A percentile compares a stretch with the other conserved stretches of the same genome.
Conservation (phyloP, 2,888 invertebrate genomes). For the Agrilus mali region DNA sequence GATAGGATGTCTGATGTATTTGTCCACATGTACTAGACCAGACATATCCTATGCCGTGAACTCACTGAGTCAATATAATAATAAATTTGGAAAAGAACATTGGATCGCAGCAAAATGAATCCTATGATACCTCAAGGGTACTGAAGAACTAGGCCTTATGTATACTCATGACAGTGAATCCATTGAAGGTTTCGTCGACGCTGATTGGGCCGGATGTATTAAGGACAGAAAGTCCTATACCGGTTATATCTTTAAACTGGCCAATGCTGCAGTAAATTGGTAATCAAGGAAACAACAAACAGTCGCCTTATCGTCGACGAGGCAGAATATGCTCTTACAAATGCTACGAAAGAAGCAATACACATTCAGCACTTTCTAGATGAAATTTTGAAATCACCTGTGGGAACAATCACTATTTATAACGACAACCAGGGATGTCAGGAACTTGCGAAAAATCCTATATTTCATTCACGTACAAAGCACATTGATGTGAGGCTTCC, state of each 20-base stretch:
- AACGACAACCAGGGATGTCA: conserved; percentile 7
- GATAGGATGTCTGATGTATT: conserved; percentile 11
- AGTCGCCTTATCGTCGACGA: conserved; percentile 9
- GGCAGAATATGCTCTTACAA: neutral
- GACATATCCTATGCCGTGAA: conserved; percentile 12
- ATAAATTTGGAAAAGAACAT: conserved; percentile 1
- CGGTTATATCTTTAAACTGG: conserved; percentile 8
- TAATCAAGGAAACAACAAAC: conserved; percentile 5
- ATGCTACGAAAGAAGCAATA: conserved; percentile 7
- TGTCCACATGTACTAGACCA: conserved; percentile 10
- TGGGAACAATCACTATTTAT: neutral
- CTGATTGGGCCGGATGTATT: conserved; percentile 12
- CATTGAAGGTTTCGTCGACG: conserved; percentile 9
- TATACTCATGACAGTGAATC: conserved; percentile 1
- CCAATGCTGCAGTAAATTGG: conserved; percentile 2
- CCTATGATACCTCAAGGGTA: conserved; percentile 12
- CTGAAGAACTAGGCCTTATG: conserved; percentile 6
- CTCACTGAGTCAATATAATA: conserved; percentile 8
- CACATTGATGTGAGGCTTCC: no score
- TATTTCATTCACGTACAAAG: no score
- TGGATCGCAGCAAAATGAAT: conserved; percentile 14
- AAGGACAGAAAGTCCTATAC: conserved; percentile 13
- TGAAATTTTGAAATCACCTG: conserved; percentile 1
- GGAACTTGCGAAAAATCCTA: conserved; percentile 7
- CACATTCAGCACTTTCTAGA: conserved; percentile 3